Evolutionary conservation across 2,113 vertebrate species (phyloP).

Genomic region (Festucalex cinctus): DNA sequence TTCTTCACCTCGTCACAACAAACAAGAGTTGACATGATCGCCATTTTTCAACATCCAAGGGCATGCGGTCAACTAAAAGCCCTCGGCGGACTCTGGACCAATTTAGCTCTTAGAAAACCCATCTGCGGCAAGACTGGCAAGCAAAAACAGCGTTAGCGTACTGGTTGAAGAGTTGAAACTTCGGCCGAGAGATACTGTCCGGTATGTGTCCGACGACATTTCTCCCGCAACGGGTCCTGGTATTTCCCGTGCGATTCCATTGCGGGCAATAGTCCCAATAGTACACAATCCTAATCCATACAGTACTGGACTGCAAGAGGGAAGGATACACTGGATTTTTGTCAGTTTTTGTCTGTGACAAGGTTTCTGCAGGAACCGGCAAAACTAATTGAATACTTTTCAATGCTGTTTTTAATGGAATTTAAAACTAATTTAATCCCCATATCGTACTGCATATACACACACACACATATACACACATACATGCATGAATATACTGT

Average conservation of each 20-base stretch:
- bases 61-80: slow-evolving; percentile 43
- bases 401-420: too few species aligned
- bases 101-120: slow-evolving; percentile 34
- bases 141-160: slow-evolving; percentile 19
- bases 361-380: too few species aligned
- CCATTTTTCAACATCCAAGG: slow-evolving; percentile 34
- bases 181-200: neutral
- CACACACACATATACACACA: too few species aligned
- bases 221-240: neutral
- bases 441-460: too few species aligned
- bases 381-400: too few species aligned
- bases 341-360: too few species aligned
- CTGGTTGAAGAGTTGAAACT: slow-evolving; percentile 19
- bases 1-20: slow-evolving; percentile 35
- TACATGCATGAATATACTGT: too few species aligned
- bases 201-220: too few species aligned
- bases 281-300: too few species aligned
- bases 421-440: too few species aligned
- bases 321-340: too few species aligned
- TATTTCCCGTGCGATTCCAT: neutral
- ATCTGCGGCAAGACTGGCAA: slow-evolving; percentile 42
- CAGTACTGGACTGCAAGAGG: too few species aligned
- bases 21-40: slow-evolving; percentile 32
- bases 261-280: neutral
- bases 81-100: slow-evolving; percentile 24